Evolutionary conservation across 2,888 invertebrate genomes (phyloP).

Genomic region (Hipparchia semele): DNA sequence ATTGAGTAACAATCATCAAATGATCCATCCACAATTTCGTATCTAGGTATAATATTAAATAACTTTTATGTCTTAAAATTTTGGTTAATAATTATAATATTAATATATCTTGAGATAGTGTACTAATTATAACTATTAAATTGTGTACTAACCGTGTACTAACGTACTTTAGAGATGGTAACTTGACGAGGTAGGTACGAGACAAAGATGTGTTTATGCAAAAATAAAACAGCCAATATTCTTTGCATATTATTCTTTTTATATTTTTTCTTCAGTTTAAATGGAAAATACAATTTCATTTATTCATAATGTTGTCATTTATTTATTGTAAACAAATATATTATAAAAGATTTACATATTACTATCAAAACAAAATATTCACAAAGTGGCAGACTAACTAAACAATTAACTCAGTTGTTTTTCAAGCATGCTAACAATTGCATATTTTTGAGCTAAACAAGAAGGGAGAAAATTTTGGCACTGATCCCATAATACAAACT

Average conservation of each 20-base stretch:
- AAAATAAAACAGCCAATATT: constrained; percentile 75
- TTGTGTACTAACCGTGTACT: too few relatives aligned
- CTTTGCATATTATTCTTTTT: constrained; percentile 83
- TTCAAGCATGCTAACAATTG: constrained; percentile 82
- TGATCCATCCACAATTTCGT: too few relatives aligned
- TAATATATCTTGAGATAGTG: too few relatives aligned
- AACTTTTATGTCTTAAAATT: too few relatives aligned
- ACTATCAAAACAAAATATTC: constrained; percentile 84
- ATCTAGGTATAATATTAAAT: too few relatives aligned
- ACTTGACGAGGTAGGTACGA: too few relatives aligned
- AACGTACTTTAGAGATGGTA: too few relatives aligned
- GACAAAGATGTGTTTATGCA: neutral
- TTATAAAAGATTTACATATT: constrained; percentile 84
- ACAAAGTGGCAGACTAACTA: constrained; percentile 84
- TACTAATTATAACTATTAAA: too few relatives aligned
- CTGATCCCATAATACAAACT: constrained; percentile 80
- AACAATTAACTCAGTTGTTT: constrained; percentile 80
- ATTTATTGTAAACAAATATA: constrained; percentile 83
- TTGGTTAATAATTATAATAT: too few relatives aligned
- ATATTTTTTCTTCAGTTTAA: constrained; percentile 83
- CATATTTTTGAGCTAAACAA: constrained; percentile 82
- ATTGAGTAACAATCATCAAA: too few relatives aligned
- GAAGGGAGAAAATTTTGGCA: constrained; percentile 80
- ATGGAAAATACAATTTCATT: constrained; percentile 83
- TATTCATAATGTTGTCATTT: constrained; percentile 83